These are phyloP conservation scores for Pelobates fuscus DNA, from an alignment of 2,113 vertebrate species.

Conservation along the genomic window DNA sequence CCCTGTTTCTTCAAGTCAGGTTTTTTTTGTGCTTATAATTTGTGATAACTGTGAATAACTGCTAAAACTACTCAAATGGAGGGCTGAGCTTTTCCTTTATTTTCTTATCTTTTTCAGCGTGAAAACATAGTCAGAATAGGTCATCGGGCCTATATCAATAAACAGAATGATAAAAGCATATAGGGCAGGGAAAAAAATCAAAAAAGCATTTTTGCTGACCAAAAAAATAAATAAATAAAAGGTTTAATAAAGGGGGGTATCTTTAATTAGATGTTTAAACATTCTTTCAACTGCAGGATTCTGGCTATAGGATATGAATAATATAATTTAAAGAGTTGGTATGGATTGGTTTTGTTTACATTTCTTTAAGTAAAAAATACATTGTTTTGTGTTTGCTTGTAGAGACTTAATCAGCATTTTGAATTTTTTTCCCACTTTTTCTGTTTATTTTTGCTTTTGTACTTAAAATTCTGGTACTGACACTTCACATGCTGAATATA, in stretches of 20 bases:
- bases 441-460: constrained; percentile 78
- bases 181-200: constrained; percentile 55
- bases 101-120: background rate
- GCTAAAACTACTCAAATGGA: constrained; percentile 81
- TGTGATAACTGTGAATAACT: constrained; percentile 94
- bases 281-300: constrained; percentile 72
- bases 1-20: constrained; percentile 78
- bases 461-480: constrained; percentile 81
- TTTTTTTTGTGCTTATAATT: constrained; percentile 85
- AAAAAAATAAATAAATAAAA: constrained; percentile 51
- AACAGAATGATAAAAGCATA: constrained; percentile 57
- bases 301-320: constrained; percentile 67
- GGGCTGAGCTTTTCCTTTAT: constrained; percentile 77
- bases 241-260: constrained; percentile 52
- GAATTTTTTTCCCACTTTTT: constrained; percentile 77
- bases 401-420: constrained; percentile 76
- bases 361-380: constrained; percentile 74
- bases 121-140: constrained; percentile 70
- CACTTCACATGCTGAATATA: constrained; percentile 85
- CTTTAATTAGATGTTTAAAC: constrained; percentile 53
- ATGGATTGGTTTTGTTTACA: constrained; percentile 86
- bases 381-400: constrained; percentile 82
- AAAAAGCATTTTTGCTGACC: constrained; percentile 63
- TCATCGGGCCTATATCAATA: constrained; percentile 70
- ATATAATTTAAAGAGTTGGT: constrained; percentile 79